These are phyloP conservation scores for Sycobia sp. DNA, from an alignment of 1,140 invertebrate genomes.

Conservation along the genomic window DNA sequence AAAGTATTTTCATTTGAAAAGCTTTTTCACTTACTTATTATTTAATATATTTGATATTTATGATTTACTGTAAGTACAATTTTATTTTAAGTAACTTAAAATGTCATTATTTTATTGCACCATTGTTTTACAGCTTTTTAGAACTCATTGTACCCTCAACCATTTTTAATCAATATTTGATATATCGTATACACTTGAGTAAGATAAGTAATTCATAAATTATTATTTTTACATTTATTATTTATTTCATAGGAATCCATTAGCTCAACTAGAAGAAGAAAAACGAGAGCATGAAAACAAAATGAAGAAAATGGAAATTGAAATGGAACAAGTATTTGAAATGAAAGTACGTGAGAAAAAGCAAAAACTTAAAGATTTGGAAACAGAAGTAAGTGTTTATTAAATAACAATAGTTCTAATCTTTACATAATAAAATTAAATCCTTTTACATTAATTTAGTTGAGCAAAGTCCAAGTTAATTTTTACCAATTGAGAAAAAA, in stretches of 20 bases:
- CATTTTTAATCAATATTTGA: slow-evolving; percentile 2
- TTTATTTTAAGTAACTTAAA: slow-evolving; percentile 17
- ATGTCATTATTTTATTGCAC: slow-evolving; percentile 16
- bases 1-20: slow-evolving; percentile 14
- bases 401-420: too few relatives aligned
- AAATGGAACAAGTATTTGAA: slow-evolving; percentile 94
- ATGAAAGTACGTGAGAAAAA: slow-evolving; percentile 89
- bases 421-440: too few relatives aligned
- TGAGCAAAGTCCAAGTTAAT: too few relatives aligned
- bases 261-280: slow-evolving; percentile 97
- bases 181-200: slow-evolving; percentile 1
- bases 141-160: slow-evolving; percentile 4
- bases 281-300: slow-evolving; percentile 93
- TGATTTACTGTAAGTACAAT: not conserved
- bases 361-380: slow-evolving; percentile 90
- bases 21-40: slow-evolving; percentile 11
- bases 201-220: not conserved
- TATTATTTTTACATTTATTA: slow-evolving; percentile 8
- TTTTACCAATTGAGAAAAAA: too few relatives aligned
- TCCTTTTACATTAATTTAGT: too few relatives aligned
- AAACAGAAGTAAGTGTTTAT: slow-evolving; percentile 74
- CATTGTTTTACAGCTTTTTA: slow-evolving; percentile 29
- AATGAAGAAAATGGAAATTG: slow-evolving; percentile 95
- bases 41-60: slow-evolving; percentile 14
- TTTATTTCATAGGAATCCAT: slow-evolving; percentile 80